Conservation (phyloP, 2,113 vertebrate species). For the Penelope pileata region DNA sequence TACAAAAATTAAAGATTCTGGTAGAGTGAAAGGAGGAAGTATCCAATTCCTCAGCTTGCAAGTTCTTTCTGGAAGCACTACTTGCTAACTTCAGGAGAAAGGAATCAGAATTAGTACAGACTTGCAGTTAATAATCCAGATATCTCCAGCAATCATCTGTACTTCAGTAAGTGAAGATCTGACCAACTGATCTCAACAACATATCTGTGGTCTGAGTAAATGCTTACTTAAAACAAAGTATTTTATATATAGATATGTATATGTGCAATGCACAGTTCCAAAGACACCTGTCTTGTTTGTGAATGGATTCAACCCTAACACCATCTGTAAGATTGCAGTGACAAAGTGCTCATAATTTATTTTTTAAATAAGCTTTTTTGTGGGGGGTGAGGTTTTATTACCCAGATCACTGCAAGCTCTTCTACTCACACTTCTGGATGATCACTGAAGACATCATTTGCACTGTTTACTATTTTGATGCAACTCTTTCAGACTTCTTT, state of each 20-base stretch:
- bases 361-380: background rate
- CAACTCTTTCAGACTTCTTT: background rate
- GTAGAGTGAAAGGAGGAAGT: background rate
- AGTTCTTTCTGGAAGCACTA: background rate
- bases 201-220: background rate
- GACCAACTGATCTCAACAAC: background rate
- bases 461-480: background rate
- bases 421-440: background rate
- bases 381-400: background rate
- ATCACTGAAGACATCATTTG: background rate
- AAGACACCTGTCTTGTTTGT: background rate
- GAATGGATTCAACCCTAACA: background rate
- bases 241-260: background rate
- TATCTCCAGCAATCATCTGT: background rate
- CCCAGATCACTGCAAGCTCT: background rate
- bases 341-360: rapidly evolving
- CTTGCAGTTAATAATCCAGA: background rate
- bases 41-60: background rate
- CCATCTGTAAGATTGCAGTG: background rate
- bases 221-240: background rate
- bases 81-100: background rate
- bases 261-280: background rate
- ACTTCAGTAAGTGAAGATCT: background rate
- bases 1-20: background rate
- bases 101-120: no score